Percentiles rank a stretch among this genome's conserved stretches.
These are phyloP conservation scores for Cyanistes caeruleus DNA, from an alignment of 2,113 vertebrate genomes.

Conservation along the genomic window DNA sequence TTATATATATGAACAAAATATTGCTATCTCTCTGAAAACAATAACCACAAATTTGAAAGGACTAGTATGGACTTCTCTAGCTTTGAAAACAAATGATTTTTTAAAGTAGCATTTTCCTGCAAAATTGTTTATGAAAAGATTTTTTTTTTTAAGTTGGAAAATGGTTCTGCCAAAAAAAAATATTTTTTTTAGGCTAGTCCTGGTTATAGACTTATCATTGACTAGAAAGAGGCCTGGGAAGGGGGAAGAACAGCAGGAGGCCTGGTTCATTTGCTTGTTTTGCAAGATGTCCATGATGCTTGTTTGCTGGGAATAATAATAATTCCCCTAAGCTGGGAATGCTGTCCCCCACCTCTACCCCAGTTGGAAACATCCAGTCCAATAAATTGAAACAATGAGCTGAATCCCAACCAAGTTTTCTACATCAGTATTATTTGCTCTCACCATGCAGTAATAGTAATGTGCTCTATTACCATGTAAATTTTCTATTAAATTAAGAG, in stretches of 20 bases:
- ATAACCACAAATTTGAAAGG: background rate
- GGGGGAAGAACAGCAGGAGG: background rate
- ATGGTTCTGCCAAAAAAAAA: background rate
- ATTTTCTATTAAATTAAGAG: slow-evolving; percentile 48
- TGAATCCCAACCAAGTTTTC: background rate
- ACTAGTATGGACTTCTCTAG: background rate
- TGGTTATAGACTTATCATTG: background rate
- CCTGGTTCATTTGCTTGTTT: background rate
- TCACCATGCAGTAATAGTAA: background rate
- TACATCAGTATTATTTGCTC: background rate
- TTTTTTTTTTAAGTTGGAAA: background rate
- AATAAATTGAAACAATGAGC: background rate
- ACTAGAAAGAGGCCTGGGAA: background rate
- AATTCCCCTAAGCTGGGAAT: background rate
- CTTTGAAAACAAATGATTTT: background rate
- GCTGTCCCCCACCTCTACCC: background rate
- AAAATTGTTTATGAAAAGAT: background rate
- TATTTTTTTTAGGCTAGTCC: background rate
- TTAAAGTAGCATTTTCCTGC: fast-evolving
- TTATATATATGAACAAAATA: background rate
- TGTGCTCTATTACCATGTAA: background rate
- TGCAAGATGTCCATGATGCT: background rate
- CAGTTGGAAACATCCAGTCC: slow-evolving; percentile 1
- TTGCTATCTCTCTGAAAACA: background rate
- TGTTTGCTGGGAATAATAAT: background rate